Evolutionary conservation across 1,140 invertebrate genomes (phyloP).

Genomic region (Bactericera cockerelli): DNA sequence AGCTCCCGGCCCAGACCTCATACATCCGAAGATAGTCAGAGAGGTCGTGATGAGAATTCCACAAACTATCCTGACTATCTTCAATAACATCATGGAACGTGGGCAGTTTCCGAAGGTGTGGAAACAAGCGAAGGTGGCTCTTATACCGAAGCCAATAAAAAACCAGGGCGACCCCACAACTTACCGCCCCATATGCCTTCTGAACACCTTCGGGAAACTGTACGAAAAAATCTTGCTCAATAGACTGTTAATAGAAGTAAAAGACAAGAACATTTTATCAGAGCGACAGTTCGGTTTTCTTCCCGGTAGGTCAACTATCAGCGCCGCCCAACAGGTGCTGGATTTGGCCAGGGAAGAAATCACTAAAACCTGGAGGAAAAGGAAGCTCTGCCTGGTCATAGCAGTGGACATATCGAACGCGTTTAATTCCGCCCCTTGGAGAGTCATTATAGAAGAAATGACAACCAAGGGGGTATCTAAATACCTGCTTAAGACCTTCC

Average conservation of each 20-base stretch:
- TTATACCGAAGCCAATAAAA: conserved; percentile 9
- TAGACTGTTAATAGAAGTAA: conserved; percentile 15
- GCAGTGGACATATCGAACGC: background rate
- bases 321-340: conserved; percentile 24
- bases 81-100: background rate
- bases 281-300: conserved; percentile 27
- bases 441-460: background rate
- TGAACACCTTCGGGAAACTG: background rate
- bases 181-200: background rate
- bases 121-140: conserved; percentile 2
- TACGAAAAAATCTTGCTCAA: background rate
- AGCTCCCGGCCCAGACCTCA: background rate
- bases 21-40: background rate
- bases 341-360: background rate
- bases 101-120: background rate
- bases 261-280: conserved; percentile 13
- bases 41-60: background rate
- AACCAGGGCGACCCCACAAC: background rate
- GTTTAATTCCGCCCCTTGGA: conserved; percentile 5
- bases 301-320: conserved; percentile 25
- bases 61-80: background rate
- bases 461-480: background rate
- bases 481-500: background rate
- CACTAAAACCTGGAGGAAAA: background rate
- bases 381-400: background rate